phyloP scores from a whole-genome alignment of 2,888 invertebrate species.

The Caenorhabditis afra region DNA sequence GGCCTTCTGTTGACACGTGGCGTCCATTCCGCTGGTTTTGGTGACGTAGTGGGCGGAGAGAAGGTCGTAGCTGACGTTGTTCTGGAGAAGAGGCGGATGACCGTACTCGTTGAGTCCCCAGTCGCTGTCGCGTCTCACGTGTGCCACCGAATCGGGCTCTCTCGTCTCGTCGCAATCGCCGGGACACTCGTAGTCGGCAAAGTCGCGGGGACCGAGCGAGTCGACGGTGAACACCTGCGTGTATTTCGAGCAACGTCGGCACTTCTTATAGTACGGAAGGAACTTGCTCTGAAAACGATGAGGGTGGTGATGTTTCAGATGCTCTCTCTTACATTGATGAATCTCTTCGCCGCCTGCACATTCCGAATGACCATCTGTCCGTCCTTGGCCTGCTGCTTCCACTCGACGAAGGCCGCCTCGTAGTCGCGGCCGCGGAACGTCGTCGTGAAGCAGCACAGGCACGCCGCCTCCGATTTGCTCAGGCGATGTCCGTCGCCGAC shows the following conservation, averaged over 20 bases:
- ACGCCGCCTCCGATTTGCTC: conserved; percentile 40
- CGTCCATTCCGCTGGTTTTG: conserved; percentile 46
- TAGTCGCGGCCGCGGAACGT: conserved; percentile 40
- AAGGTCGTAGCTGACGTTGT: conserved; percentile 37
- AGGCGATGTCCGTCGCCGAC: conserved; percentile 19
- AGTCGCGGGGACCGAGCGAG: conserved; percentile 9
- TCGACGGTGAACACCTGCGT: not conserved
- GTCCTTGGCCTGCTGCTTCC: conserved; percentile 46
- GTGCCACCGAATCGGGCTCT: conserved; percentile 9
- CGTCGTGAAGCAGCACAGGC: conserved; percentile 34
- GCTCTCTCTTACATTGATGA: conserved; percentile 44
- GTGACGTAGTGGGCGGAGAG: conserved; percentile 44
- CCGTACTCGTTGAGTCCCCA: conserved; percentile 45
- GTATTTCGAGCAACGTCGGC: conserved; percentile 39
- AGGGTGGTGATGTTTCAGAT: not conserved
- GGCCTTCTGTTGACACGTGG: conserved; percentile 42
- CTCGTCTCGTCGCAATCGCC: conserved; percentile 13
- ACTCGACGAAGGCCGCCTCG: conserved; percentile 22
- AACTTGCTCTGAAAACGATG: conserved; percentile 36
- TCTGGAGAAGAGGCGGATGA: conserved; percentile 47
- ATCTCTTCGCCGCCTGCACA: conserved; percentile 49
- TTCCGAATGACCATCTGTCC: conserved; percentile 21
- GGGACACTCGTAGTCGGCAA: conserved; percentile 18
- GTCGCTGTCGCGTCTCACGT: conserved; percentile 11
- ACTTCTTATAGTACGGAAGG: conserved; percentile 49